Evolutionary conservation across 2,888 invertebrate genomes (phyloP).

Genomic region (Pandemis corylana): DNA sequence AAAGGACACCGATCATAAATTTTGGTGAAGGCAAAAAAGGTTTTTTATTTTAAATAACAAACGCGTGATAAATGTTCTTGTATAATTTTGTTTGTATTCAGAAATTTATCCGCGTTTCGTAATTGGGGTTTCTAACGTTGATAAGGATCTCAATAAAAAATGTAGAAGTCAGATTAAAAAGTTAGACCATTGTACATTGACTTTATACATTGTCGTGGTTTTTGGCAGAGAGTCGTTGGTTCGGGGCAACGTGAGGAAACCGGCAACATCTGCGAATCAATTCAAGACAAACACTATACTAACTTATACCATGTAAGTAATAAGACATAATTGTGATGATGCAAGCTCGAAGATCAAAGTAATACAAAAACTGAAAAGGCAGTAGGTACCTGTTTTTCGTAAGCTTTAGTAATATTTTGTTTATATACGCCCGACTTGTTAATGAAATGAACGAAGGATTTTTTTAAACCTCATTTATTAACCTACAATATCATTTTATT

Average conservation of each 20-base stretch:
- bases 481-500: too few relatives aligned
- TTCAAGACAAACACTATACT: too few relatives aligned
- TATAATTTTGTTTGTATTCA: background rate
- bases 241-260: too few relatives aligned
- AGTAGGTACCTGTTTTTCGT: background rate
- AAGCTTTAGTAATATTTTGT: background rate
- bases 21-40: slow-evolving; percentile 14
- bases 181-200: background rate
- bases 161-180: background rate
- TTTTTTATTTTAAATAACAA: slow-evolving; percentile 18
- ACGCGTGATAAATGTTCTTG: background rate
- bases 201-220: too few relatives aligned
- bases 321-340: too few relatives aligned
- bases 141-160: background rate
- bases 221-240: too few relatives aligned
- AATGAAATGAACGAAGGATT: background rate
- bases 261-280: too few relatives aligned
- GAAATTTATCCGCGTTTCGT: background rate
- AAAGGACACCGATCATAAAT: slow-evolving; percentile 32
- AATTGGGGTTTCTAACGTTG: background rate
- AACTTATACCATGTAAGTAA: too few relatives aligned
- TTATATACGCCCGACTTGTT: background rate
- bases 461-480: background rate
- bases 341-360: background rate
- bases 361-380: background rate